Percentiles rank a stretch among this genome's conserved stretches.
Evolutionary conservation across 2,113 vertebrate species (phyloP).

Genomic region (Chroicocephalus ridibundus): DNA sequence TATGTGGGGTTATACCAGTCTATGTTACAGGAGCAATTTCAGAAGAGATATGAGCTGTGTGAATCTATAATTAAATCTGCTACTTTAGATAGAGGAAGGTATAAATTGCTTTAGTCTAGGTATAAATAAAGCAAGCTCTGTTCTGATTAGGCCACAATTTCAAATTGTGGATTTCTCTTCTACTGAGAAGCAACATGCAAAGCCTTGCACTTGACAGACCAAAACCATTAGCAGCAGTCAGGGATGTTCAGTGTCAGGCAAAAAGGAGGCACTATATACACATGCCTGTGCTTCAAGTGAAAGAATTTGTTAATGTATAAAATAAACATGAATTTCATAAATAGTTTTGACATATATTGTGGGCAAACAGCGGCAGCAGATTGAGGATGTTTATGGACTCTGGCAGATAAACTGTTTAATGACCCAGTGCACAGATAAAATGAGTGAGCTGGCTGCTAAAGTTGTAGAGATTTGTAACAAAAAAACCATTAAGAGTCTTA

Average conservation of each 20-base stretch:
- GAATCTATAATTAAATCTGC: neutral
- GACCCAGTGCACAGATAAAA: neutral
- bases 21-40: neutral
- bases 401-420: neutral
- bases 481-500: neutral
- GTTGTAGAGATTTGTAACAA: neutral
- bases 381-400: neutral
- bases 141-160: neutral
- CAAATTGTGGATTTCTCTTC: neutral
- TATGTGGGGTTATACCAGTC: neutral
- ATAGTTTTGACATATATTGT: neutral
- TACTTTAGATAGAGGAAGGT: neutral
- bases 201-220: neutral
- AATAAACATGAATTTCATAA: conserved; percentile 1
- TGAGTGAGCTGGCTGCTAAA: neutral
- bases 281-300: neutral
- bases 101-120: neutral
- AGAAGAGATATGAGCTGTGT: neutral
- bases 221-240: neutral
- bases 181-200: neutral
- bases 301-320: neutral
- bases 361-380: neutral
- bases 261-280: neutral
- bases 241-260: neutral
- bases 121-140: neutral